Evolutionary conservation across 2,797 vertebrate species (phyloP).

Genomic region (Cirrhinus molitorella): DNA sequence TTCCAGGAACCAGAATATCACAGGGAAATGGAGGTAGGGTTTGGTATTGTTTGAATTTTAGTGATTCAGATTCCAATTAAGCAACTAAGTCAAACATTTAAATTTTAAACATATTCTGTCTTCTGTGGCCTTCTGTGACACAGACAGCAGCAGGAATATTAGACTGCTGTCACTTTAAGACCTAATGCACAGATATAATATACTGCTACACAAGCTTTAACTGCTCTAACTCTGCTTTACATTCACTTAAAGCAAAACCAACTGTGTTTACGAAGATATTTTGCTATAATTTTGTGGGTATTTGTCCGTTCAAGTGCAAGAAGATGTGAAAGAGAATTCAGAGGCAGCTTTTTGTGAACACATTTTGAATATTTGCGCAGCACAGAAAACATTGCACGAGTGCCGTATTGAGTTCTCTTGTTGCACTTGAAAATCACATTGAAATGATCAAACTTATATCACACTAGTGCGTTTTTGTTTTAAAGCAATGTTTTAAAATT

Average conservation of each 20-base stretch:
- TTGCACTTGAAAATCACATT: too few relatives aligned
- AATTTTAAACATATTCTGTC: background rate
- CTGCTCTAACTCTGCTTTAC: too few relatives aligned
- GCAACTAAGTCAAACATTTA: background rate
- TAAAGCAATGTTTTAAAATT: too few relatives aligned
- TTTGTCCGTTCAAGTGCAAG: background rate
- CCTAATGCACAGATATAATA: background rate
- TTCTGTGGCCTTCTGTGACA: background rate
- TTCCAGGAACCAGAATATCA: background rate
- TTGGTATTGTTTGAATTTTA: background rate
- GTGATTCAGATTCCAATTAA: background rate
- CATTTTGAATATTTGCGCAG: too few relatives aligned
- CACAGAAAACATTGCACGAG: background rate
- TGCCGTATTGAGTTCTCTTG: background rate
- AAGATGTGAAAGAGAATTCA: background rate
- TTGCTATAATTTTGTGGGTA: background rate
- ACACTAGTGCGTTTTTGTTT: too few relatives aligned
- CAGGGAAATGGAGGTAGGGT: background rate
- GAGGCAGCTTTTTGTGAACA: too few relatives aligned
- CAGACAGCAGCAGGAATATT: background rate
- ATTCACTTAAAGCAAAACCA: background rate
- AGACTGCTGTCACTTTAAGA: background rate
- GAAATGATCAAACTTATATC: too few relatives aligned
- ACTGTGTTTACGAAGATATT: background rate
- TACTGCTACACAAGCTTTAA: background rate